Percentiles rank a stretch among this genome's conserved stretches.
Evolutionary conservation across 2,797 vertebrate species (phyloP).

Genomic region (Sebastes elongatus): DNA sequence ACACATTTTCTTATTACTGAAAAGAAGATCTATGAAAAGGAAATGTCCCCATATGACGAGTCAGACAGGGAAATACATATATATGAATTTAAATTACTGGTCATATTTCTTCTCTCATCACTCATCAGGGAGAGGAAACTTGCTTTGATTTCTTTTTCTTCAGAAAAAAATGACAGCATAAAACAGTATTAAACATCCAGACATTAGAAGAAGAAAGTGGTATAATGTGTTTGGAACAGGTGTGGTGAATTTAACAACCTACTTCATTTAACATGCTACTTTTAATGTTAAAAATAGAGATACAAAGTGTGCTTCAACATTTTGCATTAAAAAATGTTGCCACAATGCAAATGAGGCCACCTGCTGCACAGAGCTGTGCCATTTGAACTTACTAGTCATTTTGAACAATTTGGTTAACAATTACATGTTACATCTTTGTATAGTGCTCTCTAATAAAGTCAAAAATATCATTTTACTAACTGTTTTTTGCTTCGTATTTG

Average conservation of each 20-base stretch:
- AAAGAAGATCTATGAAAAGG: background rate
- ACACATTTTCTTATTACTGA: constrained; percentile 3
- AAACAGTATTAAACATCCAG: background rate
- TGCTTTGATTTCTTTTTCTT: background rate
- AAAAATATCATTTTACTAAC: background rate
- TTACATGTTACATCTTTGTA: background rate
- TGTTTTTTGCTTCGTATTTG: background rate
- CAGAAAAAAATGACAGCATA: background rate
- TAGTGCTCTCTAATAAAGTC: background rate
- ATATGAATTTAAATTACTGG: background rate
- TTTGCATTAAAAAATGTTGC: background rate
- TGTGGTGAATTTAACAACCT: background rate
- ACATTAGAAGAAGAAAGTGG: background rate
- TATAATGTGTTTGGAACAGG: background rate
- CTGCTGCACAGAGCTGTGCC: background rate
- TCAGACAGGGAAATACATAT: constrained; percentile 2
- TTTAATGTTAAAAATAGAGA: background rate
- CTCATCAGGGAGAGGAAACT: background rate
- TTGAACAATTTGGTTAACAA: background rate
- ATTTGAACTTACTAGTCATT: background rate
- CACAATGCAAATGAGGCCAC: background rate
- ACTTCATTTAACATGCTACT: background rate
- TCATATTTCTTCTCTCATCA: background rate
- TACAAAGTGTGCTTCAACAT: background rate
- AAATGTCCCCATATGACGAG: background rate